These are phyloP conservation scores for Nannoperca obscura DNA, from an alignment of 2,797 vertebrate genomes.

Conservation along the genomic window DNA sequence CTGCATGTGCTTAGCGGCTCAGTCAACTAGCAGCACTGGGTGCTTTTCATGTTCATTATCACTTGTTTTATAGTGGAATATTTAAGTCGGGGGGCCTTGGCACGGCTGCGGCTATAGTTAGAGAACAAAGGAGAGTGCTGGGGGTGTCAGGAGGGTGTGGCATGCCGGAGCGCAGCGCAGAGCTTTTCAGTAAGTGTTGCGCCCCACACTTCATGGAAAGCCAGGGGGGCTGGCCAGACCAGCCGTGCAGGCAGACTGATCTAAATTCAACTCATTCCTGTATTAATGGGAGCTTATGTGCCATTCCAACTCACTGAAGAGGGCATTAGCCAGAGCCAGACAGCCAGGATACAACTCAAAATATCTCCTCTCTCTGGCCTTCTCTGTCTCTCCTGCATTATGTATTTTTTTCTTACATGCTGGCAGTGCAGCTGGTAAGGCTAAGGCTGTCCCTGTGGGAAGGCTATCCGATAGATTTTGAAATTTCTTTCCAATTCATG, in stretches of 20 bases:
- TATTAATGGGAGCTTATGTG: slow-evolving; percentile 88
- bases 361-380: slow-evolving; percentile 74
- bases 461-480: slow-evolving; percentile 10
- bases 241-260: slow-evolving; percentile 79
- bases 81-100: slow-evolving; percentile 83
- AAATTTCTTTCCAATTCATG: slow-evolving; percentile 2
- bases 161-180: slow-evolving; percentile 71
- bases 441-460: neutral
- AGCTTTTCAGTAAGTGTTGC: slow-evolving; percentile 85
- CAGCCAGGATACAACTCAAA: slow-evolving; percentile 84
- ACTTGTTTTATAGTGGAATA: slow-evolving; percentile 86
- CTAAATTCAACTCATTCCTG: slow-evolving; percentile 89
- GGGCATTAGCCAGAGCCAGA: slow-evolving; percentile 82
- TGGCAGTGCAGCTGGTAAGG: slow-evolving; percentile 16
- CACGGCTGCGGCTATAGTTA: slow-evolving; percentile 84
- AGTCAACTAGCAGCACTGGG: slow-evolving; percentile 75
- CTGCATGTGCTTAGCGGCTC: slow-evolving; percentile 71
- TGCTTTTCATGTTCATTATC: slow-evolving; percentile 85
- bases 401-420: slow-evolving; percentile 57
- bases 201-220: slow-evolving; percentile 86
- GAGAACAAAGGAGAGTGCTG: slow-evolving; percentile 83
- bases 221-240: slow-evolving; percentile 69
- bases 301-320: slow-evolving; percentile 83
- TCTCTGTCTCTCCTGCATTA: slow-evolving; percentile 60
- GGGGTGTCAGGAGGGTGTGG: slow-evolving; percentile 79